A percentile compares a stretch with the other conserved stretches of the same genome.
Conservation (phyloP, 2,113 vertebrate species). For the Dasypus novemcinctus region DNA sequence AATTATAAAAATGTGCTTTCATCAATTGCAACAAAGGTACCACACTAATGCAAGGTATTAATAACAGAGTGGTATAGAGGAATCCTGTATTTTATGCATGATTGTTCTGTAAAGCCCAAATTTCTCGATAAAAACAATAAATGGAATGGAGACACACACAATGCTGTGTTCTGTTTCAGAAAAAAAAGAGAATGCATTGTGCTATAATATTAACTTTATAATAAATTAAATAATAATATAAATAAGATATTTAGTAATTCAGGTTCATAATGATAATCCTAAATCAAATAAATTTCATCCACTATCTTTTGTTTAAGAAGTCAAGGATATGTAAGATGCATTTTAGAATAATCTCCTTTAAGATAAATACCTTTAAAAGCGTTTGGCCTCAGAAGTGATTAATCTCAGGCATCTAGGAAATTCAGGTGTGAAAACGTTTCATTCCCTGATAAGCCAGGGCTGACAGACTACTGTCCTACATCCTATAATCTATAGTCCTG, state of each 20-base stretch:
- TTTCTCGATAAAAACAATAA: too few relatives aligned
- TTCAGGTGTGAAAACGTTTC: background rate
- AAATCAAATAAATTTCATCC: background rate
- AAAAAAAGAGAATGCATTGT: background rate
- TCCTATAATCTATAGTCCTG: background rate
- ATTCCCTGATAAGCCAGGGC: background rate
- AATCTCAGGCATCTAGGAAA: constrained; percentile 6
- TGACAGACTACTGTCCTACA: background rate
- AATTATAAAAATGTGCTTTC: too few relatives aligned
- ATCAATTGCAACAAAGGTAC: too few relatives aligned
- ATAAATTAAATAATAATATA: background rate
- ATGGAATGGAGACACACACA: too few relatives aligned
- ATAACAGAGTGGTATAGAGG: too few relatives aligned
- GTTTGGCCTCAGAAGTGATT: background rate
- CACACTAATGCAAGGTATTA: too few relatives aligned
- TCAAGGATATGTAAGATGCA: background rate
- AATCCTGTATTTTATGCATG: too few relatives aligned
- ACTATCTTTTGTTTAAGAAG: background rate
- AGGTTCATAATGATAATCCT: background rate
- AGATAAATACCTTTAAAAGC: constrained; percentile 37
- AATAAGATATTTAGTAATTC: background rate
- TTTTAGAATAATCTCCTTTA: constrained; percentile 29
- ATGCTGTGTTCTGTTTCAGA: too few relatives aligned
- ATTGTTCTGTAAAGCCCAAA: too few relatives aligned
- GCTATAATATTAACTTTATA: background rate